Percentiles rank a stretch among this genome's conserved stretches.
Conservation (phyloP, 2,797 vertebrate species). For the Ficedula albicollis region DNA sequence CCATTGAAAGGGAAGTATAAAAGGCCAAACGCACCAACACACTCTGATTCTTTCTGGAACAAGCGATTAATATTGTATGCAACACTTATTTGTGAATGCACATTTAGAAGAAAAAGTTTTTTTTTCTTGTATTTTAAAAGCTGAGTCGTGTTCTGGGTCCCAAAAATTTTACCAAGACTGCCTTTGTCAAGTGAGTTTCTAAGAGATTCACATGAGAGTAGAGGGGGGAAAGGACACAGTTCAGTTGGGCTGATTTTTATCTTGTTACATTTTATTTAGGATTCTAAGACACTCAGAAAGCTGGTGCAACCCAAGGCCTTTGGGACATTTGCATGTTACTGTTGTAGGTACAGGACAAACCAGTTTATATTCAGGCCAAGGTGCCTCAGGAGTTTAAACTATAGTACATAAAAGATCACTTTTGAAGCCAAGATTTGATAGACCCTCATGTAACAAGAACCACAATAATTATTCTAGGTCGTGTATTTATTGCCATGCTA, state of each 20-base stretch:
- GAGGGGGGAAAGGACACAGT: rapidly evolving
- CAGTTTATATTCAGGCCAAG: neutral
- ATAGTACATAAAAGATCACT: rapidly evolving
- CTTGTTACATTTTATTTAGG: neutral
- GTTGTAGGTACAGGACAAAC: neutral
- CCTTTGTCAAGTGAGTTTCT: neutral
- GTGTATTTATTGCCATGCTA: neutral
- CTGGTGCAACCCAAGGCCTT: neutral
- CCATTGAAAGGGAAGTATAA: neutral
- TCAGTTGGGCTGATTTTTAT: neutral
- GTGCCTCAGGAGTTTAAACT: neutral
- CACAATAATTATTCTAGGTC: neutral
- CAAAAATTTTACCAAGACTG: neutral
- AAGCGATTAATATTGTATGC: neutral
- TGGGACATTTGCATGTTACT: neutral
- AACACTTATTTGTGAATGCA: neutral
- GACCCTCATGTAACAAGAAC: neutral
- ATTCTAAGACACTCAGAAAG: neutral
- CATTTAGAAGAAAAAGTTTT: neutral
- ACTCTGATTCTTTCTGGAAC: neutral
- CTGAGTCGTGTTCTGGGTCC: neutral
- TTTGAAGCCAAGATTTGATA: neutral
- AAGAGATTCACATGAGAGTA: rapidly evolving
- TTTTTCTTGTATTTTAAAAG: neutral
- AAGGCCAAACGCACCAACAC: neutral